Percentiles rank a stretch among this genome's conserved stretches.
These are phyloP conservation scores for Apus apus DNA, from an alignment of 2,113 vertebrate genomes.

Conservation along the genomic window DNA sequence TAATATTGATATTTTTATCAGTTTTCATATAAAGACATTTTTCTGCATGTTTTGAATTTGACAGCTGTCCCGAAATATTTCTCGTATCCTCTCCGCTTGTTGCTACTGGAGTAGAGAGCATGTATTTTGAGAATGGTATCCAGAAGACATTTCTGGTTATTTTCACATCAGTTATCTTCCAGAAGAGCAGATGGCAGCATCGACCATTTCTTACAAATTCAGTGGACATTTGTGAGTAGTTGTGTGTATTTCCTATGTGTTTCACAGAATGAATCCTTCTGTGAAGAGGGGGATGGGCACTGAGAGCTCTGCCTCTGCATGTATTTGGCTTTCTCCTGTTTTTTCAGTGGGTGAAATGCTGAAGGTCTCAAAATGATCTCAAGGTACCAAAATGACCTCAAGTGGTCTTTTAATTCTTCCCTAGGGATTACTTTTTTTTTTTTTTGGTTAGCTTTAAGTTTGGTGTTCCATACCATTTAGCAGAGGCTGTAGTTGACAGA, in stretches of 20 bases:
- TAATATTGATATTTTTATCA: not conserved
- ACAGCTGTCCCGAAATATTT: not conserved
- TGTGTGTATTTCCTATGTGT: not conserved
- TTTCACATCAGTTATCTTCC: not conserved
- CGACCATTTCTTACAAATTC: not conserved
- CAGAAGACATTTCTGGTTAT: not conserved
- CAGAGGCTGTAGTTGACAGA: not conserved
- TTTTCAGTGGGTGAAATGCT: not conserved
- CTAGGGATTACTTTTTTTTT: not conserved
- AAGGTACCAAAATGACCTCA: not conserved
- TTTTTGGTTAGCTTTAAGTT: not conserved
- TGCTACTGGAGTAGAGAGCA: not conserved
- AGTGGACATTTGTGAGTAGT: not conserved
- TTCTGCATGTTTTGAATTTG: not conserved
- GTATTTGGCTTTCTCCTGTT: not conserved
- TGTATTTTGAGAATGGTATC: not conserved
- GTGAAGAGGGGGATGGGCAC: not conserved
- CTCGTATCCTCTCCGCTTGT: not conserved
- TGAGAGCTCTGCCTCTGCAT: not conserved
- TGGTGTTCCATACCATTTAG: not conserved
- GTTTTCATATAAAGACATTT: not conserved
- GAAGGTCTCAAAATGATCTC: not conserved
- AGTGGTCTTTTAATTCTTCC: not conserved
- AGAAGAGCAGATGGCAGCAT: not conserved
- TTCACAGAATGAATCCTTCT: not conserved